A percentile compares a stretch with the other conserved stretches of the same genome.
Evolutionary conservation across 2,113 vertebrate species (phyloP).

Genomic region (Carassius carassius): DNA sequence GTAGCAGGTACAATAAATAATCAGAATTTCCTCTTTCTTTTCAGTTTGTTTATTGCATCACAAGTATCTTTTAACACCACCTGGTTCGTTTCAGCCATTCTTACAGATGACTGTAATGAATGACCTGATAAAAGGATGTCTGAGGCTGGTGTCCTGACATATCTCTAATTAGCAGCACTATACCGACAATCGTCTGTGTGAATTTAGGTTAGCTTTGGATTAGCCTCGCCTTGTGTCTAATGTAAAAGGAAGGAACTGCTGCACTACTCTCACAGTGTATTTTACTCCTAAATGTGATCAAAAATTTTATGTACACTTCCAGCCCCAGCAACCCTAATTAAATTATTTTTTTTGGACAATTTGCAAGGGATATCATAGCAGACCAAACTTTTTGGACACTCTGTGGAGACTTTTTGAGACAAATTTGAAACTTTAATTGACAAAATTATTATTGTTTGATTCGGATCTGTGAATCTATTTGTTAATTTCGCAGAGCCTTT

Average conservation of each 20-base stretch:
- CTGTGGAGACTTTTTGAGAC: too few species aligned
- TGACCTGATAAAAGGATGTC: conserved; percentile 2
- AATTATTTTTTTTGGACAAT: not conserved
- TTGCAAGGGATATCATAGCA: not conserved
- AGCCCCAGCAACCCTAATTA: not conserved
- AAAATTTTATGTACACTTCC: not conserved
- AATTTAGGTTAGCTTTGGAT: conserved; percentile 72
- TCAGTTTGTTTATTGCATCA: not conserved
- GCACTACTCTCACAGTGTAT: not conserved
- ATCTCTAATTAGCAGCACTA: conserved; percentile 23
- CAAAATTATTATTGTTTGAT: too few species aligned
- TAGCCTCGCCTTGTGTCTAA: conserved; percentile 61
- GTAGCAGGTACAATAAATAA: not conserved
- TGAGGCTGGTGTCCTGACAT: conserved; percentile 25
- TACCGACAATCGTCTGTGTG: conserved; percentile 40
- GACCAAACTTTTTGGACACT: not conserved
- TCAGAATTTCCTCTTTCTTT: not conserved
- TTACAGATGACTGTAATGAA: not conserved
- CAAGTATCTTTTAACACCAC: not conserved
- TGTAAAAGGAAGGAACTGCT: conserved; percentile 39
- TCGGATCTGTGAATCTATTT: too few species aligned
- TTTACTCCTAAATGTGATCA: not conserved
- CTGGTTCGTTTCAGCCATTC: not conserved
- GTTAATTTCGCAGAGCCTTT: too few species aligned
- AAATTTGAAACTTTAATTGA: too few species aligned